Percentiles rank a stretch among this genome's conserved stretches.
Conservation (phyloP, 2,888 invertebrate genomes). For the Blomia tropicalis region DNA sequence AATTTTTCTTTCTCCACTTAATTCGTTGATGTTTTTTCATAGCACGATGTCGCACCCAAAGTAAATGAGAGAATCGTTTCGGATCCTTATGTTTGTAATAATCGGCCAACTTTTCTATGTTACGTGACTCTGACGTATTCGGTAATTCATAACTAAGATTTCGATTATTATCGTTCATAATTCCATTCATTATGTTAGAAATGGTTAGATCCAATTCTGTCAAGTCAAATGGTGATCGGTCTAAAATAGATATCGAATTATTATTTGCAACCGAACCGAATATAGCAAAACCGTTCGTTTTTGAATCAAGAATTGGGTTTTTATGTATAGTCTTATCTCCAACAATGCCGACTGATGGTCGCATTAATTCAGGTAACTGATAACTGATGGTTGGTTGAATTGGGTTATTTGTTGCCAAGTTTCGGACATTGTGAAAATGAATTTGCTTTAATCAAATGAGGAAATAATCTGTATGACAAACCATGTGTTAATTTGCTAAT, state of each 20-base stretch:
- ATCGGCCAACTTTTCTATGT: neutral
- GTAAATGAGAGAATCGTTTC: conserved; percentile 23
- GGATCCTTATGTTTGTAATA: conserved; percentile 12
- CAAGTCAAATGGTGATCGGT: conserved; percentile 2
- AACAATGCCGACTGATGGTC: neutral
- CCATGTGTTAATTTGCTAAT: too few species aligned
- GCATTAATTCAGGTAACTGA: neutral
- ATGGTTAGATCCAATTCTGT: neutral
- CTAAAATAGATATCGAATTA: neutral
- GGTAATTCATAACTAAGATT: neutral
- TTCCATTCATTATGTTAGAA: neutral
- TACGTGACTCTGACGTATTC: neutral
- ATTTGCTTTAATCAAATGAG: too few species aligned
- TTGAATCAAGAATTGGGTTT: neutral
- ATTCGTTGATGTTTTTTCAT: conserved; percentile 71
- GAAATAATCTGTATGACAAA: too few species aligned
- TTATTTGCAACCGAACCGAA: neutral
- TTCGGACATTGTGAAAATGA: too few species aligned
- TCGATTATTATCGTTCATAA: neutral
- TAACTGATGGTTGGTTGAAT: neutral
- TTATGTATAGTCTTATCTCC: neutral
- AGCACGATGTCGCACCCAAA: conserved; percentile 46
- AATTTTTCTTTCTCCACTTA: conserved; percentile 63
- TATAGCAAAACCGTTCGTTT: neutral
- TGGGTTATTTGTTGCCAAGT: too few species aligned